Evolutionary conservation across 2,888 invertebrate species (phyloP), one percentile per base, ranked within the genome.

Genomic region (Cecidostiba fungosa): DNA sequence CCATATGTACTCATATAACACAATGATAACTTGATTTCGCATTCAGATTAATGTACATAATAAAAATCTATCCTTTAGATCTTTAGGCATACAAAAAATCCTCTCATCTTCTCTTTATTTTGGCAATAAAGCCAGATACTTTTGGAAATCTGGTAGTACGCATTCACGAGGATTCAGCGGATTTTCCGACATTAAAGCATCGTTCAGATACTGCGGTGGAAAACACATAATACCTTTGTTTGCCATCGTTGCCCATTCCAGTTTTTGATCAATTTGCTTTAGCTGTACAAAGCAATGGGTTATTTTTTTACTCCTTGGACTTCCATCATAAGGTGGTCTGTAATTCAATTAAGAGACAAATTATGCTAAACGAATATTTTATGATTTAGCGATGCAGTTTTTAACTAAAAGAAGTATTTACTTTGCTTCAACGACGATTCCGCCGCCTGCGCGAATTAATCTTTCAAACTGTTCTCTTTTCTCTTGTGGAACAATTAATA

Each of bases 401-500:
- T 62, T 47, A 39, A 32, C 69, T 47, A 10, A 86, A 78, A 82
- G 43, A 59, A 47, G 82, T 87, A 93, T 94, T 93, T 89, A 96
- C 96, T 94, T 94, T 0, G 94, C 94, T 50, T 95, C 94, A 0
- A 96, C 93, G 36, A 97, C 95, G 0, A 90, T 91, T 0, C 97
- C 98, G 0, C 96, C 97, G 0, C 98, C 98, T 0, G 97, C 97
- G 81, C 94, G 94, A 62, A 98, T 95, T 0, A 98, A 95, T 85
- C 97, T 94, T 16, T 94, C 94, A 87, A 97, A 95, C 89, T 96
- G 95, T 39, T 94, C 95, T 77, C 95, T 94, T 89, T 95, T 95
- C 59, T 95, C 94, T 10, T 94, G 92, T 26, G 95, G 94, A 84
- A 97, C 95, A 90, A 97, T 96, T 6, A 95, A 92, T 0, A 94